Base-by-base conservation (phyloP, 1,140 invertebrate genomes). In the Drosophila erecta region DNA sequence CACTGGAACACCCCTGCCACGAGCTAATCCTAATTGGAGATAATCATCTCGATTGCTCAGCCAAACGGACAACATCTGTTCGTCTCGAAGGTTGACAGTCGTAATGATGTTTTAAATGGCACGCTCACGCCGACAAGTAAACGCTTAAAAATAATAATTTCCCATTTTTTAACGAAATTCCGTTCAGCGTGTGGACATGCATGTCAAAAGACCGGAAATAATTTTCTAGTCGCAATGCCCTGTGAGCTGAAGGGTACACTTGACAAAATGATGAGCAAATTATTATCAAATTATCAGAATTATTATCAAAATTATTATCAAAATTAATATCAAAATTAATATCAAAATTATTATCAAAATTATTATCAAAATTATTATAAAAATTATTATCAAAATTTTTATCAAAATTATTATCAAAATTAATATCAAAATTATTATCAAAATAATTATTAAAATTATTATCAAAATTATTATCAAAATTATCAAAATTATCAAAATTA, bases 191-290 rank as follows among this genome's bases (percentile, higher is more conserved):
- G 60, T 62, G 60, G 51, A 38, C 62, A 72, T 86, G 84, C 84
- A 84, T 89, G 85, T 89, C 76, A 43, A 80, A 89, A 84, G 79
- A 89, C 84, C 84, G 84, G 84, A 89, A 89, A 89, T 89, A 89
- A 89, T 89, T 89, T 90, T 89, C 84, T 89, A 89, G 84, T 69
- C 74, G 57, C 65, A 71, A 46, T 41, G 30, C 49, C 24, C 10
- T n/a, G 4, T 27, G 17, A 15, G 15, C 47, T 27, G 46, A 35
- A 59, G 12, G 11, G 15, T 41, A 43, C 58, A 55, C 59, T 40
- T 5, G 24, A 37, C 15, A 41, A 58, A 44, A 40, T 22, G 2
- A 10, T 30, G 7, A 17, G 17, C 1, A 17, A 17, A 17, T 17
- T 17, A 17, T 17, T 17, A 17, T 17, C n/a, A n/a, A n/a, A n/a